Evolutionary conservation across 2,888 invertebrate genomes (phyloP), one percentile per base, ranked within the genome.

Genomic region (Colostygia pectinataria): DNA sequence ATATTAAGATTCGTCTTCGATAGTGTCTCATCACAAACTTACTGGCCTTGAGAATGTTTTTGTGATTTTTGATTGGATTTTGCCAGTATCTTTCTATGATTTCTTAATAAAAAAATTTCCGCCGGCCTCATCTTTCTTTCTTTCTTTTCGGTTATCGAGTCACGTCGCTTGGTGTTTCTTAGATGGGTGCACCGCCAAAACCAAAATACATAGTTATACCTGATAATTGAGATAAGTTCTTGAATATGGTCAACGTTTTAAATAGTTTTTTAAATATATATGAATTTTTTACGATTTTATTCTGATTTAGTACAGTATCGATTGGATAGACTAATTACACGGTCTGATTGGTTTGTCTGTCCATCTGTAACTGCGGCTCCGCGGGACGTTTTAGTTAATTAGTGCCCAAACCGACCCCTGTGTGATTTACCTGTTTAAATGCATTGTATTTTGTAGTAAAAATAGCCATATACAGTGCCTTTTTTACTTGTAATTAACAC

Each of bases 311-410:
- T 63, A 59, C 58, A 63, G 65, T 68, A 66, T 66, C 66, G 69
- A 60, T 66, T 69, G 71, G 78, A 74, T 74, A 74, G 79, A 83
- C 84, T 88, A 88, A 89, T 88, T 87, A 87, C 80, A 86, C 83
- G 85, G 77, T 83, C 79, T 80, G 80, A 81, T 83, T 79, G 83
- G 79, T 78, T 78, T 82, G 83, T 75, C 80, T 80, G 80, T 79
- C 82, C 83, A 81, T 86, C 86, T 88, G 88, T 86, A 81, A 87
- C 86, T 78, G 86, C 76, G 81, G 82, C 79, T 71, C 71, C 71
- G 71, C 71, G 81, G 78, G 75, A 78, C 77, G 74, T 68, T 72
- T 74, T 79, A 83, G 83, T 85, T 85, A 87, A 88, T 87, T 87
- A 85, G 84, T 73, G 67, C 71, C 72, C 79, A 77, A 75, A 79